Base-by-base conservation (phyloP, 1,140 invertebrate genomes). In the Philotrypesis tridentata region DNA sequence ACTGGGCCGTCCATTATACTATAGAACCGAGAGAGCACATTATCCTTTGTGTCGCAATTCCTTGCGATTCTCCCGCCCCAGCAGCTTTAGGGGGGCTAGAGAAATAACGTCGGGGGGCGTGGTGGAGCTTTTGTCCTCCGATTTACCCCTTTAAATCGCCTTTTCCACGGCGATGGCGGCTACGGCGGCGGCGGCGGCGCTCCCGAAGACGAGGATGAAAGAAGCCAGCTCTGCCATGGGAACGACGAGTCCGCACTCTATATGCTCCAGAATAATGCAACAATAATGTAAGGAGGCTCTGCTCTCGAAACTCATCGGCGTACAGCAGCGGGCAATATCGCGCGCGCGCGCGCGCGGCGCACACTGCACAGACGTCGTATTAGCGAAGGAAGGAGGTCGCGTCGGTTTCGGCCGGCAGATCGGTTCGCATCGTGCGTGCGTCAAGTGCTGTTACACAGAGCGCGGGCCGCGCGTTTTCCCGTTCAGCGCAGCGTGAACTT, bases 101-200 rank as follows among this genome's bases (percentile, higher is more conserved):
- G 40, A 25, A 33, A 48, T n/a, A 29, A 77, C 63, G n/a, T 31
- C 31, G n/a, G 61, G 74, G 74, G 73, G 80, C 80, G 80, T 82
- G 80, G 40, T 72, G 37, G 61, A 48, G 21, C 79, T 55, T 80
- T 74, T 81, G 73, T 75, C 14, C 37, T 29, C 48, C 65, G 61
- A 65, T 60, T 67, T 70, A 81, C 80, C 80, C 80, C 80, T 81
- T 81, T 76, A 37, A 81, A 61, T 60, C 73, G 63, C 6, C 12
- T 23, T 31, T 31, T 23, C 21, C 68, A 31, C 17, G 17, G 25
- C 61, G 25, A 81, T 75, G 60, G 79, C 79, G 60, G 11, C 55
- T 27, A 9, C 29, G 9, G 55, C 72, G n/a, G 17, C 17, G 9
- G 25, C 65, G 17, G 55, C 77, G 63, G 76, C 67, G 43, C 43